Conservation (phyloP, 2,888 invertebrate genomes). For the Serripes groenlandicus region DNA sequence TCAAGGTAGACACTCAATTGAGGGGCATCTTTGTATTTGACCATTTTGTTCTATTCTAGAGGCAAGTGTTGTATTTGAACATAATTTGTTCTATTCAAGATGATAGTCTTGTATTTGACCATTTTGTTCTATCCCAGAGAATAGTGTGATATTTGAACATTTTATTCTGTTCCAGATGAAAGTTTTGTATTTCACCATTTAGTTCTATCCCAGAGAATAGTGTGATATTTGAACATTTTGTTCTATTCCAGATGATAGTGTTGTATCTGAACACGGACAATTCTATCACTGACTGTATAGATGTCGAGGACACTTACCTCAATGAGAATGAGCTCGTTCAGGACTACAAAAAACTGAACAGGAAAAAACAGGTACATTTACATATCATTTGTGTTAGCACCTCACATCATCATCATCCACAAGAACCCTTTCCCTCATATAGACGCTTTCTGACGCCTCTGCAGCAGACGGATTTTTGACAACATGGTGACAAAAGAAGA, state of each 20-base stretch:
- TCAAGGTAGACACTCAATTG: too few relatives aligned
- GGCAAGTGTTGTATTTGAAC: too few relatives aligned
- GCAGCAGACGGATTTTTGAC: not conserved
- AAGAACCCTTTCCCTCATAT: not conserved
- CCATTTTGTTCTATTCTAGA: too few relatives aligned
- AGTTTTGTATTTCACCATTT: constrained; percentile 92
- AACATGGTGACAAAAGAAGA: not conserved
- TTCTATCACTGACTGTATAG: constrained; percentile 92
- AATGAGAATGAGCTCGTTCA: constrained; percentile 91
- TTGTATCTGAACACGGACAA: constrained; percentile 92
- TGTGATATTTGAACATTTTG: not conserved
- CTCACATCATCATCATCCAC: too few relatives aligned
- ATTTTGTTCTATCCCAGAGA: too few relatives aligned
- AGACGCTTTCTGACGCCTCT: not conserved
- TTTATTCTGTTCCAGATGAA: too few relatives aligned
- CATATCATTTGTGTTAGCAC: too few relatives aligned
- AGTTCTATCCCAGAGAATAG: too few relatives aligned
- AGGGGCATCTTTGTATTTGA: too few relatives aligned
- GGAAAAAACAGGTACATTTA: constrained; percentile 75
- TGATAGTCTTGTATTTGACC: too few relatives aligned
- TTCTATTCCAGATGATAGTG: constrained; percentile 89
- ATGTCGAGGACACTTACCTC: constrained; percentile 89
- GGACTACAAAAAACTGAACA: constrained; percentile 90
- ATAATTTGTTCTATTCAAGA: too few relatives aligned
- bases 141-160: too few relatives aligned